Evolutionary conservation across 2,113 vertebrate genomes (phyloP).

Genomic region (Nothobranchius kuhntae): DNA sequence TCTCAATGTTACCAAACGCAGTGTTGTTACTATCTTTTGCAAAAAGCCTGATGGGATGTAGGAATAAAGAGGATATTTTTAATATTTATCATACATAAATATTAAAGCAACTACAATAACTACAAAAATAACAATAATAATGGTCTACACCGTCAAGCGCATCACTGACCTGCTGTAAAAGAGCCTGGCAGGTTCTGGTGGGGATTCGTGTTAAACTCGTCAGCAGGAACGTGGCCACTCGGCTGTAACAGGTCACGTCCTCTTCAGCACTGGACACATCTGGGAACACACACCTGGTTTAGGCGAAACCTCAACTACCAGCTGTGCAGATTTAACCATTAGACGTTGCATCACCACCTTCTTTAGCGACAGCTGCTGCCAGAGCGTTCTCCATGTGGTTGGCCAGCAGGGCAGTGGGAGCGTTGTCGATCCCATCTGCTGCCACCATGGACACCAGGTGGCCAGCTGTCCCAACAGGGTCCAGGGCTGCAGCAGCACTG

Average conservation of each 20-base stretch:
- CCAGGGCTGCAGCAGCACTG: conserved; percentile 54
- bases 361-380: conserved; percentile 67
- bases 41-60: no score
- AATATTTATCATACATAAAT: no score
- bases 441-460: conserved; percentile 81
- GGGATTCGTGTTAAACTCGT: conserved; percentile 77
- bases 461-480: conserved; percentile 73
- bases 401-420: conserved; percentile 79
- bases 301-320: not conserved
- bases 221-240: conserved; percentile 74
- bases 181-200: conserved; percentile 71
- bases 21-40: no score
- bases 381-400: conserved; percentile 81
- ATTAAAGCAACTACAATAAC: no score
- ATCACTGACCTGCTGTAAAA: conserved; percentile 76
- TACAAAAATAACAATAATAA: no score
- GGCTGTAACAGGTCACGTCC: conserved; percentile 57
- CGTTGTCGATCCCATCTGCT: conserved; percentile 73
- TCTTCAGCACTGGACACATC: conserved; percentile 67
- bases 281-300: conserved; percentile 30
- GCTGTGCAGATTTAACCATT: not conserved
- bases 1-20: no score
- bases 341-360: conserved; percentile 55
- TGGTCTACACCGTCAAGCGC: no score
- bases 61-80: no score